A percentile compares a stretch with the other conserved stretches of the same genome.
These are phyloP conservation scores for Pheosia gnoma DNA, from an alignment of 2,888 invertebrate species.

Conservation along the genomic window DNA sequence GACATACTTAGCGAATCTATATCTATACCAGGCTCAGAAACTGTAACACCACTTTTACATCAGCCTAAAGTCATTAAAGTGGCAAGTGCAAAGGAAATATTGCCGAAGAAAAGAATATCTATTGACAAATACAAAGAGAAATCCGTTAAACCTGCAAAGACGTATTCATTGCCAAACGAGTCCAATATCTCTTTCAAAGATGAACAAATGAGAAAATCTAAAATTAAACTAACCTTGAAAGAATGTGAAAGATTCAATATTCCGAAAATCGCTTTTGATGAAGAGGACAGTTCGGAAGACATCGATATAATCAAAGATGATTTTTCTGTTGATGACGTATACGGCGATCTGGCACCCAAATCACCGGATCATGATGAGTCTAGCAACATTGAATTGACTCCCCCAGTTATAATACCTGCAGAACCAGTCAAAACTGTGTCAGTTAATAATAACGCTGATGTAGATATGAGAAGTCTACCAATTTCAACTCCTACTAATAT, in stretches of 20 bases:
- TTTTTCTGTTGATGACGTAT: constrained; percentile 51
- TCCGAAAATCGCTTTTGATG: constrained; percentile 57
- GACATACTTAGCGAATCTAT: constrained; percentile 73
- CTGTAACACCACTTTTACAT: constrained; percentile 65
- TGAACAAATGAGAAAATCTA: constrained; percentile 62
- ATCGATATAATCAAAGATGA: constrained; percentile 43
- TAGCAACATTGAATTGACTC: constrained; percentile 39
- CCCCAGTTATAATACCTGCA: constrained; percentile 71
- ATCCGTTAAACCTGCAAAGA: constrained; percentile 34
- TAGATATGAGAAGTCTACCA: constrained; percentile 69
- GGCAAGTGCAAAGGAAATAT: constrained; percentile 58
- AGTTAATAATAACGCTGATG: constrained; percentile 50
- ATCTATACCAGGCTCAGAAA: constrained; percentile 52
- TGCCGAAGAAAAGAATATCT: constrained; percentile 74
- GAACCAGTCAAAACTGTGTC: constrained; percentile 61
- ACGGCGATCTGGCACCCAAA: constrained; percentile 65
- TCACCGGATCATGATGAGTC: constrained; percentile 68
- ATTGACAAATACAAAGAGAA: constrained; percentile 79
- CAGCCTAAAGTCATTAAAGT: constrained; percentile 76
- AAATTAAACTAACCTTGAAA: constrained; percentile 76
- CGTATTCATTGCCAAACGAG: constrained; percentile 39
- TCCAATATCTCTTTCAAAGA: constrained; percentile 39
- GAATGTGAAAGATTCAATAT: constrained; percentile 78
- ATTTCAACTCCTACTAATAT: constrained; percentile 30
- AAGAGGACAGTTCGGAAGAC: constrained; percentile 58